Evolutionary conservation across 2,888 invertebrate genomes (phyloP).

Genomic region (Macaria notata): DNA sequence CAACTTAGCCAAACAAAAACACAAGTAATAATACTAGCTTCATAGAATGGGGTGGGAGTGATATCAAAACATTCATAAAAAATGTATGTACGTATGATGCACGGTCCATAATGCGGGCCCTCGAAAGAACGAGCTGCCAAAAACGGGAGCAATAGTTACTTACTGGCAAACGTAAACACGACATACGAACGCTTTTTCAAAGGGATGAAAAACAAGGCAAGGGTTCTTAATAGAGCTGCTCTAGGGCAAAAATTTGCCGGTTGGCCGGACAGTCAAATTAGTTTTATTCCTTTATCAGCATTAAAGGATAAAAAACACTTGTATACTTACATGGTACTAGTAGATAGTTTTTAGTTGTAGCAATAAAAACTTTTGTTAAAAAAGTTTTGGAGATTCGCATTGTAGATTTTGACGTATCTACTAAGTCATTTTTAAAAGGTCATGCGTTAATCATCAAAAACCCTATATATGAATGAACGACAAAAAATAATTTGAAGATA

Average conservation of each 20-base stretch:
- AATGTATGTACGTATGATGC: conserved; percentile 22
- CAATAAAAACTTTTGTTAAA: too few species aligned
- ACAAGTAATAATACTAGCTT: not conserved
- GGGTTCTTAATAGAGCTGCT: conserved; percentile 48
- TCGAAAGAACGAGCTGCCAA: conserved; percentile 49
- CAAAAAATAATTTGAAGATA: too few species aligned
- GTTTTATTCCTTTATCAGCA: too few species aligned
- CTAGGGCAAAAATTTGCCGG: conserved; percentile 5
- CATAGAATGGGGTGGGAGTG: not conserved
- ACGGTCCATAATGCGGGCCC: conserved; percentile 42
- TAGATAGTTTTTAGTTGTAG: too few species aligned
- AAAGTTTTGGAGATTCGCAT: too few species aligned
- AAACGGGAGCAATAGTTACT: conserved; percentile 72
- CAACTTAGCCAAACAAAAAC: not conserved
- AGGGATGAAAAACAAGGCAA: conserved; percentile 69
- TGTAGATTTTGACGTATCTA: too few species aligned
- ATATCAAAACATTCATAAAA: conserved; percentile 13
- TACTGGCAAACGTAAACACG: conserved; percentile 63
- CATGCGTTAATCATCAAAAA: too few species aligned
- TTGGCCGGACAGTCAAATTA: conserved; percentile 1
- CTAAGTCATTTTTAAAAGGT: too few species aligned
- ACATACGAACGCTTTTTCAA: conserved; percentile 72
- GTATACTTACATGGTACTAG: too few species aligned
- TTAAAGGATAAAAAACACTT: too few species aligned
- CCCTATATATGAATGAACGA: too few species aligned